A percentile compares a stretch with the other conserved stretches of the same genome.
Evolutionary conservation across 2,888 invertebrate genomes (phyloP).

Genomic region (Napeogenes sylphis): DNA sequence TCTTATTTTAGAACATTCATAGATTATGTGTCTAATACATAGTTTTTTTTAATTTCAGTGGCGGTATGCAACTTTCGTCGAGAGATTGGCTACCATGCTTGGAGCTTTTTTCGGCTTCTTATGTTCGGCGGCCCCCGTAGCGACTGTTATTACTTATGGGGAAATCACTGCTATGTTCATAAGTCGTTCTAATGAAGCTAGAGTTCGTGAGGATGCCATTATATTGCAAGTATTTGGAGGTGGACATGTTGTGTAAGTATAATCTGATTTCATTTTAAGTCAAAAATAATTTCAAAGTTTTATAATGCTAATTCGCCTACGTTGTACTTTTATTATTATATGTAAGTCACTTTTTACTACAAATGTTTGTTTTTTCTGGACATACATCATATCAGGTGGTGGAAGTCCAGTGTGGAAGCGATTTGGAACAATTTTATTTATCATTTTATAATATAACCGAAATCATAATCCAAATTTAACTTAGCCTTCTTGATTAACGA

Average conservation of each 20-base stretch:
- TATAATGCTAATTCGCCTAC: no score
- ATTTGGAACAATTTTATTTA: no score
- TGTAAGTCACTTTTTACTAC: no score
- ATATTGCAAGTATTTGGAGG: conserved; percentile 73
- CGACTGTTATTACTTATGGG: conserved; percentile 79
- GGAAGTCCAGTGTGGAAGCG: no score
- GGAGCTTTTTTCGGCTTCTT: conserved; percentile 48
- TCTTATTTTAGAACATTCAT: background rate
- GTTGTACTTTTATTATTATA: no score
- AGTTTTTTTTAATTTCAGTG: conserved; percentile 48
- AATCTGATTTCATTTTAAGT: background rate
- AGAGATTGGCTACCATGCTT: conserved; percentile 43
- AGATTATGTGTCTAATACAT: no score
- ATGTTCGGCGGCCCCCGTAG: conserved; percentile 61
- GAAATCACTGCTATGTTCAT: conserved; percentile 80
- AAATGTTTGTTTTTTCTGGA: no score
- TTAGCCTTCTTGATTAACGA: no score
- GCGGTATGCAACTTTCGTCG: conserved; percentile 58
- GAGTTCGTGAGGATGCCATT: conserved; percentile 56
- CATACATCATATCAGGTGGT: no score
- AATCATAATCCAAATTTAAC: no score
- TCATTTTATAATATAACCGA: no score
- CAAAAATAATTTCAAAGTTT: no score
- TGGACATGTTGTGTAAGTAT: conserved; percentile 69
- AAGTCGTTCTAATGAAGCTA: conserved; percentile 59